Evolutionary conservation across 2,113 vertebrate species (phyloP).

Genomic region (Podarcis raffonei): DNA sequence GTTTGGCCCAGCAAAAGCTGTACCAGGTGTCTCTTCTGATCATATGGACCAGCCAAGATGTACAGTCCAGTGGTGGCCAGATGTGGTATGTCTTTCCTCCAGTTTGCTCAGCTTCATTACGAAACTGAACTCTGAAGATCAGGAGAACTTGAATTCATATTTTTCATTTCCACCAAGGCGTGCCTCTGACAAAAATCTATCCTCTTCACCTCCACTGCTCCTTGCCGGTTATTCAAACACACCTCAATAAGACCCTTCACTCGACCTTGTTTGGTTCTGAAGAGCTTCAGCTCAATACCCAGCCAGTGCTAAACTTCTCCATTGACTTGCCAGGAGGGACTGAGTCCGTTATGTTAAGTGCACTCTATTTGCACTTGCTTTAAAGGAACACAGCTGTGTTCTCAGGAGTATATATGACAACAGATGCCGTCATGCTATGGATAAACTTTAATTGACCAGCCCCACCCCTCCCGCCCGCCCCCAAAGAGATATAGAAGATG

Average conservation of each 20-base stretch:
- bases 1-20: not conserved
- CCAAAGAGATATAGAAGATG: slow-evolving; percentile 47
- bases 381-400: slow-evolving; percentile 33
- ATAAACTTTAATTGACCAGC: slow-evolving; percentile 49
- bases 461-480: slow-evolving; percentile 16
- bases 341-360: slow-evolving; percentile 6
- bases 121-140: slow-evolving; percentile 1
- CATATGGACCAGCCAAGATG: not conserved
- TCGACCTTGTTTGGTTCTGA: not conserved
- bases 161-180: not conserved
- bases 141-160: not conserved
- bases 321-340: slow-evolving; percentile 6
- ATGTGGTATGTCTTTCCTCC: not conserved
- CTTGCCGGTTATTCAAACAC: not conserved
- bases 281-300: not conserved
- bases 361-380: slow-evolving; percentile 41
- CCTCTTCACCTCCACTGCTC: not conserved
- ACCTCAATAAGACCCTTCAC: not conserved
- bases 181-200: not conserved
- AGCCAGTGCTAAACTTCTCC: not conserved
- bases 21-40: not conserved
- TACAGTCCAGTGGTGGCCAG: not conserved
- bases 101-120: not conserved
- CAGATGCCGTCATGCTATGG: slow-evolving; percentile 47
- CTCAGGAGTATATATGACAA: slow-evolving; percentile 43